Evolutionary conservation across 2,797 vertebrate genomes (phyloP).

Genomic region (Menidia menidia): DNA sequence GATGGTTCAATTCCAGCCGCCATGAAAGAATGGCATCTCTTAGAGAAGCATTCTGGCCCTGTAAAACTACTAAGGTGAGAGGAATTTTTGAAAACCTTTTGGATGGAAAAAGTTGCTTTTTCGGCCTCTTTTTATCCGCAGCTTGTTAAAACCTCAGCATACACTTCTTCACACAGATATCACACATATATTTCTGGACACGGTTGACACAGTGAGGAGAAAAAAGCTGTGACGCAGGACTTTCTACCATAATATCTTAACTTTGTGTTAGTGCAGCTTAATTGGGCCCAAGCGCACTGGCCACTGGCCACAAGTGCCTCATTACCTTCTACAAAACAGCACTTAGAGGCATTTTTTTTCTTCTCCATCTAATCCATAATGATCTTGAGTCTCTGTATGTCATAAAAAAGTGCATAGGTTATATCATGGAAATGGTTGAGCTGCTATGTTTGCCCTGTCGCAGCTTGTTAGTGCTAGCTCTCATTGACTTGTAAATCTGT

Average conservation of each 20-base stretch:
- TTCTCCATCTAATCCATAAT: conserved; percentile 39
- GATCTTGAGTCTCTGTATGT: conserved; percentile 25
- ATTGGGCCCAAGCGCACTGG: conserved; percentile 54
- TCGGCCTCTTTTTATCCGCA: conserved; percentile 8
- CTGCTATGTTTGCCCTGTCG: conserved; percentile 32
- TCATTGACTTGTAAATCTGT: conserved; percentile 46
- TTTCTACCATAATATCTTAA: conserved; percentile 35
- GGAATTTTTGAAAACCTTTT: conserved; percentile 1
- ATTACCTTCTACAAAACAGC: conserved; percentile 66
- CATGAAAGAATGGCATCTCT: not conserved
- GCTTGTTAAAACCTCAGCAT: conserved; percentile 45
- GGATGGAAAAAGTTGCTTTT: conserved; percentile 3
- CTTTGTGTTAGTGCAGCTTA: conserved; percentile 51
- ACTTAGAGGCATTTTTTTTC: conserved; percentile 35
- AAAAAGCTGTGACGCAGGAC: conserved; percentile 23
- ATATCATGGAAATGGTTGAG: conserved; percentile 30
- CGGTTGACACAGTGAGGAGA: conserved; percentile 15
- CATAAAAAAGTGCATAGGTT: conserved; percentile 6
- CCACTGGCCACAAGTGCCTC: conserved; percentile 57
- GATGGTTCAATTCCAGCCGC: not conserved
- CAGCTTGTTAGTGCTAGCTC: conserved; percentile 49
- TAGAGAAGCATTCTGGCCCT: not conserved
- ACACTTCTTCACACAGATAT: conserved; percentile 6
- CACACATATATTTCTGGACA: conserved; percentile 15
- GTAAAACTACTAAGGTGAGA: conserved; percentile 4